These are phyloP conservation scores for Apotomis capreana DNA, from an alignment of 2,888 invertebrate species.

Conservation along the genomic window DNA sequence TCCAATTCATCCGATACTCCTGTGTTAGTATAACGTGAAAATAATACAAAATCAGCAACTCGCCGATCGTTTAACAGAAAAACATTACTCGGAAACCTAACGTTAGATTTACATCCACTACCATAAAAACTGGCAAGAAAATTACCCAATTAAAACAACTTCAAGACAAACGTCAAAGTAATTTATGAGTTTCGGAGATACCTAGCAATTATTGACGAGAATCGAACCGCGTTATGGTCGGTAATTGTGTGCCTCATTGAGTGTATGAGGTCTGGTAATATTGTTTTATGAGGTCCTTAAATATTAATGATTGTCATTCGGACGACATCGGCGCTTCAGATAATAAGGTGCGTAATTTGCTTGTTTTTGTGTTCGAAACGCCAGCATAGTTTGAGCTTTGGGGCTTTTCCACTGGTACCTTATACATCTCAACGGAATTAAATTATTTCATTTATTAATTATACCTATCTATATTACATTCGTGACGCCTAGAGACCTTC, in stretches of 20 bases:
- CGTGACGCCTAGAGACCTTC: too few relatives aligned
- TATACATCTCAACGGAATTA: too few relatives aligned
- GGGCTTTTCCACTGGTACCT: not conserved
- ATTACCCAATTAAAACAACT: constrained; percentile 34
- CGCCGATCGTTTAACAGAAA: not conserved
- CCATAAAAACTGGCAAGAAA: constrained; percentile 30
- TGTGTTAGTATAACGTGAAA: too few relatives aligned
- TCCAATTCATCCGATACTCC: too few relatives aligned
- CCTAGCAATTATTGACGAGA: constrained; percentile 74
- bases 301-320: constrained; percentile 75
- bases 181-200: constrained; percentile 59
- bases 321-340: constrained; percentile 53
- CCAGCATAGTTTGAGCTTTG: constrained; percentile 5
- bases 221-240: constrained; percentile 76
- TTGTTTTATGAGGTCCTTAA: constrained; percentile 76
- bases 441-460: too few relatives aligned
- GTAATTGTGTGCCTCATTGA: constrained; percentile 76
- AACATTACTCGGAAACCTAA: constrained; percentile 18
- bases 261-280: constrained; percentile 73
- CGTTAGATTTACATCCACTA: constrained; percentile 33
- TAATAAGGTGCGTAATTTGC: constrained; percentile 47
- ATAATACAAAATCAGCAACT: too few relatives aligned
- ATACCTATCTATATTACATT: too few relatives aligned
- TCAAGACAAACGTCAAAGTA: constrained; percentile 51
- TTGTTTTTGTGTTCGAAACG: constrained; percentile 32